Conservation (phyloP, 2,113 vertebrate species). For the Hiodon alosoides region DNA sequence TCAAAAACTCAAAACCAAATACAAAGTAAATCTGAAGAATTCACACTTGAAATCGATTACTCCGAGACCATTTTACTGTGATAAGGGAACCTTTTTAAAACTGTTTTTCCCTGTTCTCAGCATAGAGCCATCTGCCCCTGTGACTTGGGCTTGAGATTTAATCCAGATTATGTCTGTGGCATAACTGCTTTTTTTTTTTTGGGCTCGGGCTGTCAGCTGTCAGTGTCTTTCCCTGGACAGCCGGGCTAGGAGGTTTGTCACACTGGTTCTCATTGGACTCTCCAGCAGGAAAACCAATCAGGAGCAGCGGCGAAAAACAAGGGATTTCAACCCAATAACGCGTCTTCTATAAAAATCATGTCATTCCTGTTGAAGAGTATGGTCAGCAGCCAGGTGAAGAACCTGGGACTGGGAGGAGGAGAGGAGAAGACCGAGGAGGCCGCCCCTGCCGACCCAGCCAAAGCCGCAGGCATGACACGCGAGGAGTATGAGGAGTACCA, state of each 20-base stretch:
- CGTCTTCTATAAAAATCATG: slow-evolving; percentile 43
- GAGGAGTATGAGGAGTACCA: slow-evolving; percentile 82
- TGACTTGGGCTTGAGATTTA: slow-evolving; percentile 56
- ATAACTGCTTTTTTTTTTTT: slow-evolving; percentile 42
- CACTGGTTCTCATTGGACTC: slow-evolving; percentile 41
- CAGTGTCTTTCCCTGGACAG: slow-evolving; percentile 53
- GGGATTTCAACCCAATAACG: background rate
- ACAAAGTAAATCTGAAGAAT: too few species aligned
- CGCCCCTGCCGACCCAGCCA: slow-evolving; percentile 58
- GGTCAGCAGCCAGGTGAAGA: slow-evolving; percentile 72
- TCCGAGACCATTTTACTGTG: background rate
- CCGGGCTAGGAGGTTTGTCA: slow-evolving; percentile 26
- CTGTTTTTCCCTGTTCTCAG: slow-evolving; percentile 14
- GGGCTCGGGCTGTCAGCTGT: slow-evolving; percentile 50
- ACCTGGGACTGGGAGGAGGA: slow-evolving; percentile 67
- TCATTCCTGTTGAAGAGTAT: slow-evolving; percentile 72
- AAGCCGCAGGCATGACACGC: slow-evolving; percentile 72
- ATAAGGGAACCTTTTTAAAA: background rate
- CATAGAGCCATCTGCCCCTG: slow-evolving; percentile 73
- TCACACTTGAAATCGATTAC: too few species aligned
- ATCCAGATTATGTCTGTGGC: slow-evolving; percentile 67
- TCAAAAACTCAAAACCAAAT: too few species aligned
- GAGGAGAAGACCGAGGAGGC: slow-evolving; percentile 62
- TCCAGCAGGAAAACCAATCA: slow-evolving; percentile 18
- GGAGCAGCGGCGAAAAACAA: slow-evolving; percentile 4